These are phyloP conservation scores for Aphelenchoides avenae DNA, from an alignment of 1,140 invertebrate species.

Conservation along the genomic window DNA sequence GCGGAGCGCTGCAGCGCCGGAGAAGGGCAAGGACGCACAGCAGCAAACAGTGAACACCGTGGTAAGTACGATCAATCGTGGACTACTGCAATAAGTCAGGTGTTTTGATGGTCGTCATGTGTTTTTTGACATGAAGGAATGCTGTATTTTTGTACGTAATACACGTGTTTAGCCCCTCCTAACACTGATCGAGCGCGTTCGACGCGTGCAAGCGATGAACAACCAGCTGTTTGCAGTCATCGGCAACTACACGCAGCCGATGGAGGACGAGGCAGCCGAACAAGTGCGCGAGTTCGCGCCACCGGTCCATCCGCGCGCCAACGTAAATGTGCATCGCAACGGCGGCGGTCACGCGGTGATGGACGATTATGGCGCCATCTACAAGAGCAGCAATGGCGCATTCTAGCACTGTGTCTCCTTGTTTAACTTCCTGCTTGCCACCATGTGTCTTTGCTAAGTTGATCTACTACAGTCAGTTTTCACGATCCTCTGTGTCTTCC, in stretches of 20 bases:
- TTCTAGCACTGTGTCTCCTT: too few relatives aligned
- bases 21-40: slow-evolving; percentile 88
- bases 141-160: slow-evolving; percentile 14
- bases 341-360: too few relatives aligned
- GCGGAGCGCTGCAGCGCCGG: slow-evolving; percentile 76
- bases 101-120: not conserved
- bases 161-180: slow-evolving; percentile 85
- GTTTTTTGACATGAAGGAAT: not conserved
- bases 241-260: slow-evolving; percentile 68
- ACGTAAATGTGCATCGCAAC: too few relatives aligned
- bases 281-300: slow-evolving; percentile 26
- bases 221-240: slow-evolving; percentile 96
- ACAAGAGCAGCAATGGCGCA: too few relatives aligned
- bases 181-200: slow-evolving; percentile 91
- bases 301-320: slow-evolving; percentile 31
- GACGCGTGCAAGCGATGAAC: slow-evolving; percentile 94
- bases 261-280: slow-evolving; percentile 26
- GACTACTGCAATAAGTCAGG: not conserved
- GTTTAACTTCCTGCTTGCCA: too few relatives aligned
- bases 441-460: too few relatives aligned
- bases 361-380: too few relatives aligned
- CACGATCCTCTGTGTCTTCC: too few relatives aligned
- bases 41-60: slow-evolving; percentile 61
- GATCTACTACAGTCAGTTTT: too few relatives aligned
- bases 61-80: not conserved